Percentiles rank a stretch among this genome's conserved stretches.
These are phyloP conservation scores for Galaxea fascicularis DNA, from an alignment of 92 coral and sea anemone species.

Conservation along the genomic window DNA sequence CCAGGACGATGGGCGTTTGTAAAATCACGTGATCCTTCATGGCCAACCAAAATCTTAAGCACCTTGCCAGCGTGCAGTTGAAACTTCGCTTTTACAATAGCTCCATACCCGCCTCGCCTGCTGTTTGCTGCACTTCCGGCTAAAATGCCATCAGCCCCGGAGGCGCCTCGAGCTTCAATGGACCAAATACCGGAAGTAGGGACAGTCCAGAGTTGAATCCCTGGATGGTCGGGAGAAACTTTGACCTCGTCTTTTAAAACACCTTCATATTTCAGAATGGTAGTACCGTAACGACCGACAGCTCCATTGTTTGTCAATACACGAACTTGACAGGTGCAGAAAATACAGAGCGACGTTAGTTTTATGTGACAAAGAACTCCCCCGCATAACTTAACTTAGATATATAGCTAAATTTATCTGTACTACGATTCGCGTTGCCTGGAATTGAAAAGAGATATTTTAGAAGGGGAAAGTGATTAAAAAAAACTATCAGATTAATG, in stretches of 20 bases:
- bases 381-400: too few species aligned
- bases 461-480: too few species aligned
- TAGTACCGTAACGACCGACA: slow-evolving; percentile 83
- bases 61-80: slow-evolving; percentile 77
- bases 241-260: slow-evolving; percentile 80
- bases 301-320: slow-evolving; percentile 80
- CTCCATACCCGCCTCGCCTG: slow-evolving; percentile 85
- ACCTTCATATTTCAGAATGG: slow-evolving; percentile 70
- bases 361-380: neutral
- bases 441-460: too few species aligned
- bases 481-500: too few species aligned
- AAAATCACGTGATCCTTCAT: slow-evolving; percentile 86
- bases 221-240: slow-evolving; percentile 59
- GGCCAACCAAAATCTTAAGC: slow-evolving; percentile 89
- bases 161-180: slow-evolving; percentile 94
- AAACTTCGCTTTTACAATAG: slow-evolving; percentile 85
- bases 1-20: slow-evolving; percentile 84
- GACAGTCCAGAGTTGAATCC: slow-evolving; percentile 93
- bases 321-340: slow-evolving; percentile 61
- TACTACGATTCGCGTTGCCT: too few species aligned
- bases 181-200: slow-evolving; percentile 92
- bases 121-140: slow-evolving; percentile 78
- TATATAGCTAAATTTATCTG: too few species aligned
- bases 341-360: neutral
- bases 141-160: slow-evolving; percentile 92